phyloP scores from a whole-genome alignment of 2,797 vertebrate species.

The Amblyopsis hoosieri region DNA sequence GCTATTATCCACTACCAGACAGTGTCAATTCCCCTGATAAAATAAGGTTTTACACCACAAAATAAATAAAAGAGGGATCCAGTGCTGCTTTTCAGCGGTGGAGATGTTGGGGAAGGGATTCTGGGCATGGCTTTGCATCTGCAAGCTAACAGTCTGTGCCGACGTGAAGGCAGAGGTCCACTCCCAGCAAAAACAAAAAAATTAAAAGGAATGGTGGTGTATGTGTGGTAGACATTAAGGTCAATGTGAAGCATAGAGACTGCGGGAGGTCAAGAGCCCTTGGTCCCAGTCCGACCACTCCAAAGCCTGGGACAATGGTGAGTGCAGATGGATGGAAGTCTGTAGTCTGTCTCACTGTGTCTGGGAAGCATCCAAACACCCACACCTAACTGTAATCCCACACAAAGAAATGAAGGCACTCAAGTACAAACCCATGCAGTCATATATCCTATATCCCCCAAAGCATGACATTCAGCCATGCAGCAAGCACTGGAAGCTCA shows the following conservation, averaged over 20 bases:
- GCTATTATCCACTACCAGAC: constrained; percentile 27
- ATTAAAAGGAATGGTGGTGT: constrained; percentile 46
- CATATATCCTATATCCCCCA: constrained; percentile 56
- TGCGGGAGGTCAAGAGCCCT: constrained; percentile 68
- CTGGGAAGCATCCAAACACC: constrained; percentile 52
- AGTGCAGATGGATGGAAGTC: constrained; percentile 58
- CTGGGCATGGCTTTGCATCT: constrained; percentile 45
- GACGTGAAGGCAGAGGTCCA: constrained; percentile 71
- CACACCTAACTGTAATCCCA: constrained; percentile 26
- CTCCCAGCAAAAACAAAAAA: constrained; percentile 14
- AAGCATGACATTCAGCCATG: constrained; percentile 54
- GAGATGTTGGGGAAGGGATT: constrained; percentile 24
- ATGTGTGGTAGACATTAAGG: constrained; percentile 62
- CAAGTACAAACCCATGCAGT: constrained; percentile 44
- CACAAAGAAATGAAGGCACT: constrained; percentile 45
- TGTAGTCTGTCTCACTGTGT: constrained; percentile 37
- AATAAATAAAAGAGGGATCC: constrained; percentile 50
- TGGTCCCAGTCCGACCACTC: constrained; percentile 65
- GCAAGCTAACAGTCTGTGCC: constrained; percentile 73
- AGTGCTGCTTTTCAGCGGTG: constrained; percentile 61
- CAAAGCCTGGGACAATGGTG: constrained; percentile 45
- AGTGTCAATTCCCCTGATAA: constrained; percentile 39
- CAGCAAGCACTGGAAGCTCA: constrained; percentile 36
- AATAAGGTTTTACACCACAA: constrained; percentile 30
- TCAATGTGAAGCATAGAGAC: constrained; percentile 63